Evolutionary conservation across 2,888 invertebrate genomes (phyloP).

Genomic region (Plutella xylostella): DNA sequence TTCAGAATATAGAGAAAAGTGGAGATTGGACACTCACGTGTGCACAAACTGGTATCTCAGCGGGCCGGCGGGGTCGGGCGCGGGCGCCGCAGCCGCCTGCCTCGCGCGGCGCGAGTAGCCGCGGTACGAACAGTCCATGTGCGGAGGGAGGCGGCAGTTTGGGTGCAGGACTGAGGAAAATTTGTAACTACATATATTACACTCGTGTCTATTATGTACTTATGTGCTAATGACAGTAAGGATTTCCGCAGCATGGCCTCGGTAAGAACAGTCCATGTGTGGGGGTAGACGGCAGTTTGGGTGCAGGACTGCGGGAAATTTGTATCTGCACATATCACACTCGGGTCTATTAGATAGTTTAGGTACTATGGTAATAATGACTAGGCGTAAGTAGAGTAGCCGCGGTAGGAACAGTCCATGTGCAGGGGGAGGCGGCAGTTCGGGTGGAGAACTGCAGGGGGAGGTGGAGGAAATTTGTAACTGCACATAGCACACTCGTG

Average conservation of each 20-base stretch:
- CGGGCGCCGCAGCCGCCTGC: slow-evolving; percentile 14
- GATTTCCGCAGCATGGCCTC: slow-evolving; percentile 32
- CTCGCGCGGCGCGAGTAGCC: slow-evolving; percentile 31
- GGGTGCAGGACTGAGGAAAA: slow-evolving; percentile 46
- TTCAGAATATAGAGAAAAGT: not conserved
- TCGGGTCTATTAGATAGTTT: slow-evolving; percentile 10
- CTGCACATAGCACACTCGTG: too few relatives aligned
- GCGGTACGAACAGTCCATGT: slow-evolving; percentile 42
- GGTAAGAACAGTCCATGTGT: slow-evolving; percentile 44
- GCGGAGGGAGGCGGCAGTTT: slow-evolving; percentile 47
- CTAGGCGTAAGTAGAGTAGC: slow-evolving; percentile 21
- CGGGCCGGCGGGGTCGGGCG: slow-evolving; percentile 31
- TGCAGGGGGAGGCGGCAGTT: slow-evolving; percentile 49
- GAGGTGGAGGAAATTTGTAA: too few relatives aligned
- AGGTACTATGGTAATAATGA: not conserved
- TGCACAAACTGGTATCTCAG: slow-evolving; percentile 35
- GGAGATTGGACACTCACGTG: slow-evolving; percentile 42
- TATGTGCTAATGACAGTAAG: not conserved
- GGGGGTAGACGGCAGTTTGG: slow-evolving; percentile 48
- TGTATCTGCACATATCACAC: too few relatives aligned
- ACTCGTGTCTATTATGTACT: slow-evolving; percentile 11
- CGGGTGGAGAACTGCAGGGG: slow-evolving; percentile 25
- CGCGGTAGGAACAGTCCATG: slow-evolving; percentile 43
- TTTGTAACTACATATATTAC: too few relatives aligned
- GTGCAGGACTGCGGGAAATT: slow-evolving; percentile 45